phyloP scores from a whole-genome alignment of 2,888 invertebrate genomes.

The Oscheius sp. region DNA sequence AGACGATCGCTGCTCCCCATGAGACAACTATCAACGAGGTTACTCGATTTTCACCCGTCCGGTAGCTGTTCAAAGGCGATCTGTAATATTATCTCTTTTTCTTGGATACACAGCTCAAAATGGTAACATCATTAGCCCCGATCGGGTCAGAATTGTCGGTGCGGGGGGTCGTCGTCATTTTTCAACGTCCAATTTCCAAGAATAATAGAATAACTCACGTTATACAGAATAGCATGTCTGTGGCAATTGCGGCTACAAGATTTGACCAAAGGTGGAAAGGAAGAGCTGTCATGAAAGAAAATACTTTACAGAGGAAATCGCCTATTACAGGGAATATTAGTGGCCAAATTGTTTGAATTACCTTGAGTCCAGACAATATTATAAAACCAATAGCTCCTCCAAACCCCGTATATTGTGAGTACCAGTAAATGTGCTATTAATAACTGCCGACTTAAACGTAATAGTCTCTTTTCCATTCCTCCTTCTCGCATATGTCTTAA shows the following conservation, averaged over 20 bases:
- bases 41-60: slow-evolving; percentile 58
- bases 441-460: slow-evolving; percentile 62
- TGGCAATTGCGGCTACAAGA: slow-evolving; percentile 68
- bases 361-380: slow-evolving; percentile 66
- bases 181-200: not conserved
- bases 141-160: slow-evolving; percentile 1
- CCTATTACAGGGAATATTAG: slow-evolving; percentile 40
- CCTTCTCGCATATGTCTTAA: slow-evolving; percentile 55
- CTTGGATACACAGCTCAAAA: not conserved
- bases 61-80: slow-evolving; percentile 64
- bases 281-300: slow-evolving; percentile 63
- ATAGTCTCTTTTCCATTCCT: slow-evolving; percentile 62
- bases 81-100: slow-evolving; percentile 45
- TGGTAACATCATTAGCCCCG: not conserved
- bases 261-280: slow-evolving; percentile 71
- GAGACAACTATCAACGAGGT: slow-evolving; percentile 56
- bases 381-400: slow-evolving; percentile 68
- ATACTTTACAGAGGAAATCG: slow-evolving; percentile 62
- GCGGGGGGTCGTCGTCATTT: not conserved
- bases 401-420: slow-evolving; percentile 65
- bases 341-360: slow-evolving; percentile 2
- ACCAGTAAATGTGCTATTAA: slow-evolving; percentile 69
- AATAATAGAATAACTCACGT: slow-evolving; percentile 45
- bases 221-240: slow-evolving; percentile 69
- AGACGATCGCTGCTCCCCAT: slow-evolving; percentile 60